Evolutionary conservation across 1,140 invertebrate species (phyloP).

Genomic region (Andrena cerasifolii): DNA sequence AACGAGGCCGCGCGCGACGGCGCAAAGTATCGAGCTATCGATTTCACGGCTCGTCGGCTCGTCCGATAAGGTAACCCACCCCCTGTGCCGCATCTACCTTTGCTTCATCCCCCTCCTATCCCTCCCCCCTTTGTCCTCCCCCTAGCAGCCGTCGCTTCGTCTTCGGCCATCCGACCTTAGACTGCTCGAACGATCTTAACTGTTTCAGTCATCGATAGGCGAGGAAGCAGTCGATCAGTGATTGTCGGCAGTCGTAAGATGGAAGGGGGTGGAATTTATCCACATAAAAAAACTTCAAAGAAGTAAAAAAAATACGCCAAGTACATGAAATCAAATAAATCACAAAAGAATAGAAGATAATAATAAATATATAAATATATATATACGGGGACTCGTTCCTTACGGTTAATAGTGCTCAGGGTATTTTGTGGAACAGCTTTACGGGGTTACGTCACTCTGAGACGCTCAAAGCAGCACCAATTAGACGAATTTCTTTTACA

Average conservation of each 20-base stretch:
- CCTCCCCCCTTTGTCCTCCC: not conserved
- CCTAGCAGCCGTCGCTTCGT: slow-evolving; percentile 37
- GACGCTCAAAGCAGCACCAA: no score
- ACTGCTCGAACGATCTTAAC: slow-evolving; percentile 55
- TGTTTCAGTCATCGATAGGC: slow-evolving; percentile 35
- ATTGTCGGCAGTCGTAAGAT: not conserved
- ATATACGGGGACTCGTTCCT: no score
- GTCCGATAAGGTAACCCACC: slow-evolving; percentile 60
- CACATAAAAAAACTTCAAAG: no score
- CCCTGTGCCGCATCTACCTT: slow-evolving; percentile 19
- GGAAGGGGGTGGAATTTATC: no score
- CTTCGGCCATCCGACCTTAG: slow-evolving; percentile 58
- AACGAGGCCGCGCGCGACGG: slow-evolving; percentile 57
- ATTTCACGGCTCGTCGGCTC: slow-evolving; percentile 64
- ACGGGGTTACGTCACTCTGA: no score
- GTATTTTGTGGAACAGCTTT: no score
- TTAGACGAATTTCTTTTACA: no score
- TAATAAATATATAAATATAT: no score
- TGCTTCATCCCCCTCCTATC: slow-evolving; percentile 2
- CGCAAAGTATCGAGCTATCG: slow-evolving; percentile 69
- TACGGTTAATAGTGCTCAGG: no score
- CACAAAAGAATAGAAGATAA: no score
- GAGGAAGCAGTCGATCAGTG: slow-evolving; percentile 25
- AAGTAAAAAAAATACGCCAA: no score
- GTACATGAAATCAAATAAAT: no score